Percentiles rank a stretch among this genome's conserved stretches.
Evolutionary conservation across 1,140 invertebrate genomes (phyloP).

Genomic region (Drosophila baimaii): DNA sequence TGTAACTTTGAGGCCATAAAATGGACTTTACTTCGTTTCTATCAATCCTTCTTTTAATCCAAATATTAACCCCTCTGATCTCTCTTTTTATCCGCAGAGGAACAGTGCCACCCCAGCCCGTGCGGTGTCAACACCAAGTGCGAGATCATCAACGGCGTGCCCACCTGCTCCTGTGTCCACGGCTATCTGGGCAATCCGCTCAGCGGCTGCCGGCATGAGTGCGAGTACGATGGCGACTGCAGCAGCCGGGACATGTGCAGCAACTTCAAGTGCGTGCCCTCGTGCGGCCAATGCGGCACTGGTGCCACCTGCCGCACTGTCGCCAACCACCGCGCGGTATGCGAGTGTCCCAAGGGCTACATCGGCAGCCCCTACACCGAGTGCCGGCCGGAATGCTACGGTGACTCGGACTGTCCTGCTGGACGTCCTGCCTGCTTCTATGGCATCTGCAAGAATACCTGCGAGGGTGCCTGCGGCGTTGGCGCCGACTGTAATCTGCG

Average conservation of each 20-base stretch:
- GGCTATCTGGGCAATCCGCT: slow-evolving; percentile 90
- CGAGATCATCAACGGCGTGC: slow-evolving; percentile 89
- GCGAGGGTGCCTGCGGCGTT: slow-evolving; percentile 91
- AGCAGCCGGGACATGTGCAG: slow-evolving; percentile 89
- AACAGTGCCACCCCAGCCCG: slow-evolving; percentile 91
- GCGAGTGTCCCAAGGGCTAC: slow-evolving; percentile 92
- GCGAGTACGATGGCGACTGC: slow-evolving; percentile 91
- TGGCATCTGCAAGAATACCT: slow-evolving; percentile 92
- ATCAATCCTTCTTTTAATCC: neutral
- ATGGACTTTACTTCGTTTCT: no score
- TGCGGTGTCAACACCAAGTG: slow-evolving; percentile 92
- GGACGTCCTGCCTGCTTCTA: slow-evolving; percentile 92
- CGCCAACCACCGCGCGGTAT: slow-evolving; percentile 90
- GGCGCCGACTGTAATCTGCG: slow-evolving; percentile 89
- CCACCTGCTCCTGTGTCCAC: slow-evolving; percentile 90
- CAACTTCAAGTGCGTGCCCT: slow-evolving; percentile 91
- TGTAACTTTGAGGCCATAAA: neutral
- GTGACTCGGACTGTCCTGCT: slow-evolving; percentile 89
- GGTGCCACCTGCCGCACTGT: slow-evolving; percentile 91
- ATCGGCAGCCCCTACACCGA: slow-evolving; percentile 89
- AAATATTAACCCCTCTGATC: neutral
- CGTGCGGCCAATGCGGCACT: slow-evolving; percentile 91
- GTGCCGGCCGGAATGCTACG: slow-evolving; percentile 90
- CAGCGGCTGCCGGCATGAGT: slow-evolving; percentile 88
- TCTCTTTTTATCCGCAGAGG: slow-evolving; percentile 85